Evolutionary conservation across 2,797 vertebrate genomes (phyloP), one percentile per base, ranked within the genome.

Genomic region (Eupleurogrammus muticus): DNA sequence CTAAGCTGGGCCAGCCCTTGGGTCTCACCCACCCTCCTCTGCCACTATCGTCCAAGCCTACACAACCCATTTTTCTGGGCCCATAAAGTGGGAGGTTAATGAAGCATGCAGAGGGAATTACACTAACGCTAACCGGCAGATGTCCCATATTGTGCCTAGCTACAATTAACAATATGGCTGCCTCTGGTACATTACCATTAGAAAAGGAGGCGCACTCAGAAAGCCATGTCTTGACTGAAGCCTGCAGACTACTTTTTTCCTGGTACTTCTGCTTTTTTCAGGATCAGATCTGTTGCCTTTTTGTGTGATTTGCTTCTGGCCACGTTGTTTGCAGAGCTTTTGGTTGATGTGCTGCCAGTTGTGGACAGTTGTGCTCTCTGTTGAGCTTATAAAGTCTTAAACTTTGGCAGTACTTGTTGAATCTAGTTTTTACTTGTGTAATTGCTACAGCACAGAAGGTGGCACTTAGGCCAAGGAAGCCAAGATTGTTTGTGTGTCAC

Each of bases 81-180:
- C 92, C 82, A 92, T 92, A 94, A 96, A 96, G 95, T 93, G 86
- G 94, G 94, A 92, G 91, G 91, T 94, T 95, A 95, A 95, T 90
- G 93, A 97, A 96, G 94, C 96, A 95, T 95, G 94, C 92, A 94
- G 93, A 95, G 94, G 92, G 93, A 93, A 94, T 95, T 94, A 93
- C 92, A 94, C 92, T 90, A 94, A 94, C 91, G 92, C 90, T 94
- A 93, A 92, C 91, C 88, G 92, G 93, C 94, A 95, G 94, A 95
- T 95, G 94, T 94, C 93, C 91, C 87, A 90, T 91, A 94, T 94
- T 94, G 93, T 95, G 90, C 89, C 66, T 38, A 71, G 89, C 90
- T 90, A 93, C 94, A 94, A 94, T 94, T 93, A 93, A 94, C 92
- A 95, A 93, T 94, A 93, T 95, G 93, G 94, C 89, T 72, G 91